Evolutionary conservation across 2,888 invertebrate species (phyloP).

Genomic region (Nomada fabriciana): DNA sequence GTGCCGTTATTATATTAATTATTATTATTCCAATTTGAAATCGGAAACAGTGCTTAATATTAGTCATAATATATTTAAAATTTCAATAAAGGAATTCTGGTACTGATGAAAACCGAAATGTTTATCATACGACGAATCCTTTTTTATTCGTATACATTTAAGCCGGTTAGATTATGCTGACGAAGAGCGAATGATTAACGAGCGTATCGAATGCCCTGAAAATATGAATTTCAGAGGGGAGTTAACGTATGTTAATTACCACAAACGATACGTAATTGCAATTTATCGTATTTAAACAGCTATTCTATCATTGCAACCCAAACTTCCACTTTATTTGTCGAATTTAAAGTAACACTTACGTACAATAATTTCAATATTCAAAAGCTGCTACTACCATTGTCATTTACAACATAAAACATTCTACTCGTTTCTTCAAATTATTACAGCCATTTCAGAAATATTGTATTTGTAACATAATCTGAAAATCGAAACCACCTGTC

Average conservation of each 20-base stretch:
- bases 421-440: background rate
- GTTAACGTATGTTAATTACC: constrained; percentile 24
- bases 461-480: no score
- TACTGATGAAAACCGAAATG: background rate
- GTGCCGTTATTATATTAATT: no score
- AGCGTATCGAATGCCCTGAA: background rate
- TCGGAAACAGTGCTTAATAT: no score
- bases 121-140: background rate
- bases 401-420: background rate
- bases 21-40: no score
- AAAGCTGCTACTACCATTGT: background rate
- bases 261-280: background rate
- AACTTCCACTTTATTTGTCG: background rate
- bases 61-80: no score
- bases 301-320: background rate
- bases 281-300: constrained; percentile 20
- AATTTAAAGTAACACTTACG: background rate
- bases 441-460: no score
- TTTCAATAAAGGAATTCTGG: no score
- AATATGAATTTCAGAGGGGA: constrained; percentile 13
- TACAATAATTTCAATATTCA: background rate
- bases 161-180: background rate
- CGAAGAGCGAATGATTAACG: background rate
- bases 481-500: no score
- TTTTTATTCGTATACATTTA: background rate